These are phyloP conservation scores for Penelope pileata DNA, from an alignment of 2,113 vertebrate genomes.

Conservation along the genomic window DNA sequence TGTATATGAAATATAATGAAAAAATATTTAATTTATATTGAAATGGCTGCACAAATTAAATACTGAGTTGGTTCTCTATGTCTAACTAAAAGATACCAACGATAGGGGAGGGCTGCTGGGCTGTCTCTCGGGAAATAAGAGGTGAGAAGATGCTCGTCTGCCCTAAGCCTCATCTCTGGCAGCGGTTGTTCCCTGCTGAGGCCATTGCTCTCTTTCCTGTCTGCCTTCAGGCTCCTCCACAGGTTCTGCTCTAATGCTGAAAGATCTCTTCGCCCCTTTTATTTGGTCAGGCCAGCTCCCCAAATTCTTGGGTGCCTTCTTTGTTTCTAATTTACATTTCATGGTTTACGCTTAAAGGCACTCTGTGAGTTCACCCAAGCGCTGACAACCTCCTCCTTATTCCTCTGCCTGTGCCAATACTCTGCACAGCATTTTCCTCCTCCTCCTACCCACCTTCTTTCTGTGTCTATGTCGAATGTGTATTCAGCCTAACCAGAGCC, in stretches of 20 bases:
- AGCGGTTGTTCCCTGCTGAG: background rate
- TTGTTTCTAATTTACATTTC: background rate
- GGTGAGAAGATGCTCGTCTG: background rate
- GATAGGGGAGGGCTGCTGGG: accelerated
- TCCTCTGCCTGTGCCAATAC: background rate
- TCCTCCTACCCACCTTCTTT: background rate
- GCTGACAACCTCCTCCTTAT: background rate
- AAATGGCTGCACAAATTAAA: background rate
- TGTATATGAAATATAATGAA: background rate
- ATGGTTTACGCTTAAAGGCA: background rate
- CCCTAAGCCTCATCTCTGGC: background rate
- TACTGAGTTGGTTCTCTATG: background rate
- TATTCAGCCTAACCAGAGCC: background rate
- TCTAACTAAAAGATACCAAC: background rate
- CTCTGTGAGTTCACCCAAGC: background rate
- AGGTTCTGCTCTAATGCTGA: background rate
- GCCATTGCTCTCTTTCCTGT: background rate
- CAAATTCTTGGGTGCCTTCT: background rate
- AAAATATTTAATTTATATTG: background rate
- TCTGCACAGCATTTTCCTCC: background rate
- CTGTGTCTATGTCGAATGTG: background rate
- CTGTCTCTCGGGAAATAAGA: background rate
- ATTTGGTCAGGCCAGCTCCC: background rate
- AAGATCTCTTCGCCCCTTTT: background rate
- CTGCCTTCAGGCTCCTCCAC: background rate